Base-by-base conservation (phyloP, 2,797 vertebrate species). In the Crenichthys baileyi region DNA sequence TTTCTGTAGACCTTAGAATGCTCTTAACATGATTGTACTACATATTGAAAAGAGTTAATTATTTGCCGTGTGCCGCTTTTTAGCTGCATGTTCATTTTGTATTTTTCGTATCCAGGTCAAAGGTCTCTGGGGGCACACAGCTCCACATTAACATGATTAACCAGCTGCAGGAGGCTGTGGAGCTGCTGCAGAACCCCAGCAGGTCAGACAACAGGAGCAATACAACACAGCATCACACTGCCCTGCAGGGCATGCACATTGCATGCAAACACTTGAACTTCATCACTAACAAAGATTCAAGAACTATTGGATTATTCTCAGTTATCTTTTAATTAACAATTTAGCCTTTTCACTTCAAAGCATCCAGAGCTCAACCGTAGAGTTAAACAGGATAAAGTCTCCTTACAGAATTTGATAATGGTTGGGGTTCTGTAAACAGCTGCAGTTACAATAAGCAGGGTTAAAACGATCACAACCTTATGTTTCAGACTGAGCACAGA, bases 121-220 rank as follows among this genome's bases (percentile, higher is more conserved):
- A 92, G 90, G 94, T 95, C 76, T 88, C 91, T 36, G 92, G 93
- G 81, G 90, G 93, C 53, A 93, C 94, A 75, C 94, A 94, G 84
- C 87, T 95, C 77, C 94, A 95, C 84, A 92, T 96, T 48, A 92
- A 93, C 76, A 96, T 97, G 96, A 97, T 97, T 88, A 95, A 97
- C 79, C 97, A 97, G 88, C 94, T 97, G 80, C 96, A 96, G 90
- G 97, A 97, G 86, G 97, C 96, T 0, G 97, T 97, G 87, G 96
- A 97, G 90, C 93, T 97, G 83, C 94, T 97, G 82, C 97, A 97
- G 61, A 96, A 97, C 85, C 94, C 97, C 60, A 94, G 85, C 90
- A 97, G 97, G 97, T 98, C 88, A 63, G 36, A 55, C 26, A 20
- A n/a, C 67, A 39, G 12, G 15, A 22, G n/a, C 24, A 44, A 36